phyloP scores from a whole-genome alignment of 2,797 vertebrate genomes.

The Anas georgica region DNA sequence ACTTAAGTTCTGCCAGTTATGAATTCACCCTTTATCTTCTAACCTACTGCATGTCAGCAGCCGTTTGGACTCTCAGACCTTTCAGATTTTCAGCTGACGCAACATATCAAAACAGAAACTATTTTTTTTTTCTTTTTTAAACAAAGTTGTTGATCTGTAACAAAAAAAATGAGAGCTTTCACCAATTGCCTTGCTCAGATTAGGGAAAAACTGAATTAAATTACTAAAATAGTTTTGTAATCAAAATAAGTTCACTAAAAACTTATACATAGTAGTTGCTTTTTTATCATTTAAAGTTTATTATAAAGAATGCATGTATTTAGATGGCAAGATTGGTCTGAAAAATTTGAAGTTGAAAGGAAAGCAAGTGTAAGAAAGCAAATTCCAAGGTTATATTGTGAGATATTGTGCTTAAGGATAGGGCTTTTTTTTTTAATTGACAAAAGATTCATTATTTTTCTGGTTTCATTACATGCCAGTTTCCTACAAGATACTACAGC shows the following conservation, averaged over 20 bases:
- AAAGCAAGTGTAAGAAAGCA: not conserved
- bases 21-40: not conserved
- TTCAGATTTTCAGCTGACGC: not conserved
- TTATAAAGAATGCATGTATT: not conserved
- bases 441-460: not conserved
- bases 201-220: not conserved
- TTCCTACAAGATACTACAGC: not conserved
- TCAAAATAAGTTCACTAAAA: not conserved
- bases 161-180: not conserved
- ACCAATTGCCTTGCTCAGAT: not conserved
- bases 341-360: not conserved
- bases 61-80: not conserved
- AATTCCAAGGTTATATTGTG: not conserved
- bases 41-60: not conserved
- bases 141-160: not conserved
- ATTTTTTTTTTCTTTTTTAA: not conserved
- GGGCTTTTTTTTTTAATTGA: not conserved
- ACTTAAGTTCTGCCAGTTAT: not conserved
- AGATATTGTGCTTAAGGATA: not conserved
- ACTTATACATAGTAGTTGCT: not conserved
- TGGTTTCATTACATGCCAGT: not conserved
- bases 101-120: not conserved
- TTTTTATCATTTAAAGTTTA: not conserved
- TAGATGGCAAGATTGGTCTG: not conserved
- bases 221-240: not conserved